A percentile compares a stretch with the other conserved stretches of the same genome.
These are phyloP conservation scores for Noctua janthina DNA, from an alignment of 2,888 invertebrate genomes.

Conservation along the genomic window DNA sequence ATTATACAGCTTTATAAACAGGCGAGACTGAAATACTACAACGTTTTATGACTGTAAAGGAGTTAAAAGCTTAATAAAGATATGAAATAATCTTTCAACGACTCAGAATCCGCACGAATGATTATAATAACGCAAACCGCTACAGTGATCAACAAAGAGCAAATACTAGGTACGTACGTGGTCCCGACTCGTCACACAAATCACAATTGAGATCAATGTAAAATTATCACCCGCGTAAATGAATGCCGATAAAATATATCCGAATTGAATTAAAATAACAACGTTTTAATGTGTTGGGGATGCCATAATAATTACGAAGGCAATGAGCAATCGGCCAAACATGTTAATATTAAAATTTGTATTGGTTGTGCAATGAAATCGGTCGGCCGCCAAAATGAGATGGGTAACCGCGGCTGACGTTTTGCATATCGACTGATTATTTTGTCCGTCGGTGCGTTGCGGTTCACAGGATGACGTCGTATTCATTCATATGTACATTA, in stretches of 20 bases:
- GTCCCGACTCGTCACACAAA: slow-evolving; percentile 17
- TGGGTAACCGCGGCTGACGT: slow-evolving; percentile 68
- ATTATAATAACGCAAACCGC: neutral
- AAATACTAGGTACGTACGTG: neutral
- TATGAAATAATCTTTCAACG: slow-evolving; percentile 29
- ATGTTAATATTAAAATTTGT: slow-evolving; percentile 82
- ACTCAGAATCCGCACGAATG: slow-evolving; percentile 14
- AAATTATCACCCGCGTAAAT: slow-evolving; percentile 50
- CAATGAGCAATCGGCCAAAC: slow-evolving; percentile 74
- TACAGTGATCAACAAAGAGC: neutral
- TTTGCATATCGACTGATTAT: slow-evolving; percentile 85
- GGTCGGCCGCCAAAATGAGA: slow-evolving; percentile 81
- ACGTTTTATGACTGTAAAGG: slow-evolving; percentile 42
- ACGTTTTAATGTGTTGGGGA: slow-evolving; percentile 57
- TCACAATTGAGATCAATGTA: slow-evolving; percentile 44
- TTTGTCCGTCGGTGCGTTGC: slow-evolving; percentile 77
- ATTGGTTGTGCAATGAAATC: slow-evolving; percentile 82
- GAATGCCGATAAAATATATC: slow-evolving; percentile 53
- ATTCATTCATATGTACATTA: slow-evolving; percentile 79
- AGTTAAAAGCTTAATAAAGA: slow-evolving; percentile 32
- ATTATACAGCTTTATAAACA: slow-evolving; percentile 69
- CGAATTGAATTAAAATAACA: slow-evolving; percentile 65
- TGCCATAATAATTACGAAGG: slow-evolving; percentile 72
- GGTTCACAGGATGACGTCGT: slow-evolving; percentile 75
- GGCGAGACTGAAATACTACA: slow-evolving; percentile 47